Base-by-base conservation (phyloP, 1,140 invertebrate genomes). In the Gerris buenoi region DNA sequence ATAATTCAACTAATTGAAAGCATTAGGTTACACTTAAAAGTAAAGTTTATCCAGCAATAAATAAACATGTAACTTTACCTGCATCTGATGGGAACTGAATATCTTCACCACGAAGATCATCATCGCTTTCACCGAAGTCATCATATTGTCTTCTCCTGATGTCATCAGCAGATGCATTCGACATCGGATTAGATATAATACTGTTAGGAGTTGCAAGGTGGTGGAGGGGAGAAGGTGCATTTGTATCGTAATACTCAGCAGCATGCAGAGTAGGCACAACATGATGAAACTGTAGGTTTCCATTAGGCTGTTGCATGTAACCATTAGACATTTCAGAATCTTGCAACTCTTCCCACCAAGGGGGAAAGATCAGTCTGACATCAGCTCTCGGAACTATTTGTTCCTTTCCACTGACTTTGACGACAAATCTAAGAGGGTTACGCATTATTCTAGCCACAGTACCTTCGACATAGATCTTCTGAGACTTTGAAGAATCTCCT, bases 281-380 rank as follows among this genome's bases (percentile, higher is more conserved):
- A 66, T 71, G 72, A 57, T 73, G 74, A 10, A 72, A 27, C 25
- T 68, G 70, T 27, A 67, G 65, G 65, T 70, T 70, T 29, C 68
- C 71, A 63, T 69, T 73, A 27, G 25, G 27, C 26, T 26, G 28
- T 23, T 23, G 56, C 1, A 29, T 14, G 60, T 65, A 63, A 10
- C 68, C 68, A 63, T 69, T 67, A 23, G 25, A 22, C 27, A 46
- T 64, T 23, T 69, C 80, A 60, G 82, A 77, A 76, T 89, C 88
- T 73, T 92, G 90, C 59, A 97, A 78, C 77, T 98, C 95, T 73
- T 97, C 94, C 79, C 86, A 90, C 95, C 95, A 98, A 0, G 95
- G 95, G 15, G 94, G 93, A 74, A 89, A 84, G 65, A 97, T 77
- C 1, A 97, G 82, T n/a, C 95, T 82, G 46, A 97, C 77, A 76